Base-by-base conservation (phyloP, 2,888 invertebrate genomes). In the Stictocephala bisonia region DNA sequence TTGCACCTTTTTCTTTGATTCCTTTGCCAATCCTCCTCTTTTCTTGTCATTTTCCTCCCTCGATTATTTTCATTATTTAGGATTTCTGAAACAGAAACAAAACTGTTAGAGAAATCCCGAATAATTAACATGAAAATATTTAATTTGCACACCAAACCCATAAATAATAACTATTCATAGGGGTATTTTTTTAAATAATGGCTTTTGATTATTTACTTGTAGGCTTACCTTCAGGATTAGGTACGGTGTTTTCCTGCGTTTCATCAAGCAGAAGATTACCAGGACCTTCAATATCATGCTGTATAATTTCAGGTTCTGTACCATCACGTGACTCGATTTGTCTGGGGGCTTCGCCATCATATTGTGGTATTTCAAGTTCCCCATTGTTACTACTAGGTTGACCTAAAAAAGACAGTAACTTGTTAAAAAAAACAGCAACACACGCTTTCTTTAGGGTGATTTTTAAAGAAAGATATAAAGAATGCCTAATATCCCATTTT, bases 11-110 rank as follows among this genome's bases (percentile, higher is more conserved):
- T 60, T 18, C 60, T 60, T 27, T 60, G 2, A 20, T 60, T 60
- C 11, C n/a, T 60, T 31, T 31, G n/a, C 60, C 31, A 27, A 4
- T 60, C 60, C n/a, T 60, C 15, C 15, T 60, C 60, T 20, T 60
- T 60, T 35, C 35, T 60, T 15, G 35, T 13, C 35, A 7, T 60
- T 15, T 31, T 60, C 20, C 29, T 60, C 15, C 60, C 60, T 60
- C 31, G 29, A 6, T n/a, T n/a, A n/a, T 29, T 31, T 60, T 60
- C 60, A 29, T 15, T 31, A 11, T 60, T 29, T 60, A 35, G 60
- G 60, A 60, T 60, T 60, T 60, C 60, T 60, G 31, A 31, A 60
- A 60, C 60, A 60, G 31, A 20, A 60, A n/a, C n/a, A n/a, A 26
- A 60, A 60, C 27, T 60, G 60, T 60, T 60, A 11, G n/a, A 60